phyloP scores from a whole-genome alignment of 2,113 vertebrate species.

The Protobothrops flavoviridis region DNA sequence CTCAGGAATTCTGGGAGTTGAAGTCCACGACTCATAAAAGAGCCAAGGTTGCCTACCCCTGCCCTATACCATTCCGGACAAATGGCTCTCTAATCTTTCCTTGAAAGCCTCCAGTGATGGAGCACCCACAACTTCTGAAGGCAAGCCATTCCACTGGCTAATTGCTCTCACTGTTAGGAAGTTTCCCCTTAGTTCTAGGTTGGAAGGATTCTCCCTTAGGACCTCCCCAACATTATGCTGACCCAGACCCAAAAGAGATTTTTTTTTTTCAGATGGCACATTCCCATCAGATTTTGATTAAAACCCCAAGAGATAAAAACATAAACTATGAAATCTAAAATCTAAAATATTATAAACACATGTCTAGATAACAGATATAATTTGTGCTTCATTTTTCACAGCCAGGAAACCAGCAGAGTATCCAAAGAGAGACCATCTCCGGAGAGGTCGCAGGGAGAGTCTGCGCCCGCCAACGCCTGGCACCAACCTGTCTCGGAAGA shows the following conservation, averaged over 20 bases:
- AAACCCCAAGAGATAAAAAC: neutral
- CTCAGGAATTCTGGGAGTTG: no score
- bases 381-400: neutral
- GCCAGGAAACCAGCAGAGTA: neutral
- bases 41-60: no score
- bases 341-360: neutral
- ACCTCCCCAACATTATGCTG: neutral
- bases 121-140: neutral
- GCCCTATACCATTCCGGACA: no score
- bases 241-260: neutral
- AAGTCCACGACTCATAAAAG: no score
- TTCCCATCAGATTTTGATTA: neutral
- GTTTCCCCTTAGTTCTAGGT: neutral
- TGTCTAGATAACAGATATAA: neutral
- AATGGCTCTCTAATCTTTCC: no score
- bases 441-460: no score
- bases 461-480: neutral
- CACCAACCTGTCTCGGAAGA: constrained; percentile 66
- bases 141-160: neutral
- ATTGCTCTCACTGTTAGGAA: neutral
- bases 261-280: neutral
- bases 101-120: neutral
- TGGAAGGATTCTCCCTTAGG: neutral
- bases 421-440: neutral
- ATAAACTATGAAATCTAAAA: neutral